Evolutionary conservation across 2,888 invertebrate species (phyloP).

Genomic region (Drosophila mimetica): DNA sequence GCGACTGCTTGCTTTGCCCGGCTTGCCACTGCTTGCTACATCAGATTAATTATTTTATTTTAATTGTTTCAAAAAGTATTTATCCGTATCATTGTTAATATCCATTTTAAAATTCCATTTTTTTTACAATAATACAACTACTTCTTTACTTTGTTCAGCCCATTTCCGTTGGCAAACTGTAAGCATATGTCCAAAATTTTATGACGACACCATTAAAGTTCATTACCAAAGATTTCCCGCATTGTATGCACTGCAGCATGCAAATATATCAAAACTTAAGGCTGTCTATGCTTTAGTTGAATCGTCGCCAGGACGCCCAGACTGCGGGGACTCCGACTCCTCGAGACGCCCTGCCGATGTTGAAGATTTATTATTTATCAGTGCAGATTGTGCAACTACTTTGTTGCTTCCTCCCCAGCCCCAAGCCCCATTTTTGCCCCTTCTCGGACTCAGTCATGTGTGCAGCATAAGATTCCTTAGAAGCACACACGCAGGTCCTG

Average conservation of each 20-base stretch:
- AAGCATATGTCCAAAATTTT: constrained; percentile 23
- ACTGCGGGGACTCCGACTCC: constrained; percentile 14
- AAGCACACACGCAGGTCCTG: constrained; percentile 32
- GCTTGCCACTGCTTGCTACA: too few relatives aligned
- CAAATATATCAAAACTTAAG: constrained; percentile 62
- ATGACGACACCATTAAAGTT: constrained; percentile 59
- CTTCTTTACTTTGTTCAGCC: too few relatives aligned
- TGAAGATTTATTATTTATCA: constrained; percentile 75
- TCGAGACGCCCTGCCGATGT: constrained; percentile 55
- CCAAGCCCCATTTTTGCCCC: constrained; percentile 1
- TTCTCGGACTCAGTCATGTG: constrained; percentile 52
- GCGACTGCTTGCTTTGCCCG: too few relatives aligned
- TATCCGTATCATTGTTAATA: too few relatives aligned
- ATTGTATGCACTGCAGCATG: constrained; percentile 48
- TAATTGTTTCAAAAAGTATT: too few relatives aligned
- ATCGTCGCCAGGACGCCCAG: constrained; percentile 16
- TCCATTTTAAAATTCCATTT: too few relatives aligned
- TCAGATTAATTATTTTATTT: too few relatives aligned
- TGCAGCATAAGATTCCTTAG: constrained; percentile 53
- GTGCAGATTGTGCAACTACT: constrained; percentile 67
- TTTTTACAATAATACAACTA: too few relatives aligned
- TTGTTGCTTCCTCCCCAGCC: constrained; percentile 14
- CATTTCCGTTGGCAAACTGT: too few relatives aligned
- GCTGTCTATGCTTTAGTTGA: constrained; percentile 47
- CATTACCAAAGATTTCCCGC: constrained; percentile 57